A percentile compares a stretch with the other conserved stretches of the same genome.
Evolutionary conservation across 2,113 vertebrate species (phyloP).

Genomic region (Mormyrus lacerda): DNA sequence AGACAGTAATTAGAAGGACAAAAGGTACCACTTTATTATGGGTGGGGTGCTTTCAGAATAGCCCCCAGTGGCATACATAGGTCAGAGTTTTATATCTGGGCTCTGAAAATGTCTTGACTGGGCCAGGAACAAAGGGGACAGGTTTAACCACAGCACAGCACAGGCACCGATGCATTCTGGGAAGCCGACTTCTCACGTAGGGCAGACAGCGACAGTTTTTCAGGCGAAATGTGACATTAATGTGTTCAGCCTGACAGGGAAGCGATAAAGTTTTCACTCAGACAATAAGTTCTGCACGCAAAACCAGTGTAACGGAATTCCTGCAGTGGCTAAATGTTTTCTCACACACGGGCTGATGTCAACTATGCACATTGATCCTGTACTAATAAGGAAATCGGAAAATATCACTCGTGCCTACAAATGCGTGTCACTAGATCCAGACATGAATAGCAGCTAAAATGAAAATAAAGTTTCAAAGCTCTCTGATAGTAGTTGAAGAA

Average conservation of each 20-base stretch:
- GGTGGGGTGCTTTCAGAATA: conserved; percentile 61
- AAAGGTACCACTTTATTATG: conserved; percentile 59
- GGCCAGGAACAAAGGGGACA: conserved; percentile 21
- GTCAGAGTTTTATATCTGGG: conserved; percentile 62
- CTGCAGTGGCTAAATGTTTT: neutral
- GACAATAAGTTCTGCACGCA: neutral
- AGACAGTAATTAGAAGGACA: conserved; percentile 67
- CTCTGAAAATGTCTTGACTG: conserved; percentile 55
- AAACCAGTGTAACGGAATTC: neutral
- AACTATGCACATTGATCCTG: neutral
- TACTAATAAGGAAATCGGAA: neutral
- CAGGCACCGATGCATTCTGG: neutral
- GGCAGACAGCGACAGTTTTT: neutral
- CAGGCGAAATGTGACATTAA: neutral
- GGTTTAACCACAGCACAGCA: neutral
- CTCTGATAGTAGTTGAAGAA: neutral
- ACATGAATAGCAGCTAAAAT: neutral
- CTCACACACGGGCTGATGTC: neutral
- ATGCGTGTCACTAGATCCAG: neutral
- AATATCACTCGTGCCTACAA: neutral
- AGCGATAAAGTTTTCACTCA: neutral
- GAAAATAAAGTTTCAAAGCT: neutral
- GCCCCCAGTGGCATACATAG: conserved; percentile 63
- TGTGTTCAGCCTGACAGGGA: conserved; percentile 1
- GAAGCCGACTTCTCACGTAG: neutral